Evolutionary conservation across 2,113 vertebrate genomes (phyloP).

Genomic region (Nycticryphes semicollaris): DNA sequence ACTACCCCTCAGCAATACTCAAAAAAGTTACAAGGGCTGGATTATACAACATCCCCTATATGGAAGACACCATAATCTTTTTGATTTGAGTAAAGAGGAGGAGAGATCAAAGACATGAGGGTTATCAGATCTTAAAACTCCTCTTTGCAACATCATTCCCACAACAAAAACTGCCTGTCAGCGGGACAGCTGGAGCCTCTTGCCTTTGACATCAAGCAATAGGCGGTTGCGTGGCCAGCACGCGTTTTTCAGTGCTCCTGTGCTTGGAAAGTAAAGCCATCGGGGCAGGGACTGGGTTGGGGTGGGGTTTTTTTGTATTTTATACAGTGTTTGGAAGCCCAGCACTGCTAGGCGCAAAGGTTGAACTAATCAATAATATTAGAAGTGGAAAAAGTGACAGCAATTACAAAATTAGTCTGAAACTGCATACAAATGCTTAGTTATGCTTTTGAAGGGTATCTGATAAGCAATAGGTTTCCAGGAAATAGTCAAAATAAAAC

Average conservation of each 20-base stretch:
- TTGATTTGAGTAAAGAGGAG: neutral
- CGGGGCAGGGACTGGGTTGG: neutral
- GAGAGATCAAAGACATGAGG: neutral
- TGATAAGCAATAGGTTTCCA: neutral
- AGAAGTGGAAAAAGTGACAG: neutral
- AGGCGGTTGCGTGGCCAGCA: rapidly evolving
- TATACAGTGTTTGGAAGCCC: neutral
- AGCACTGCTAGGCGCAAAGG: neutral
- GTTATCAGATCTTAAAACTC: neutral
- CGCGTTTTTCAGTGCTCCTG: neutral
- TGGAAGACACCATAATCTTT: neutral
- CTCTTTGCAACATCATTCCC: neutral
- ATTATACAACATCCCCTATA: neutral
- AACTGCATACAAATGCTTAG: neutral
- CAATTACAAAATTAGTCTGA: neutral
- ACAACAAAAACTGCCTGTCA: neutral
- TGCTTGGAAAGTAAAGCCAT: neutral
- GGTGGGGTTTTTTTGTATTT: neutral
- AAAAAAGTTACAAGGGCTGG: neutral
- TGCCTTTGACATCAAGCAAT: neutral
- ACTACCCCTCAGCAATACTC: neutral
- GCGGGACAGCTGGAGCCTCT: neutral
- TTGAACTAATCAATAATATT: neutral
- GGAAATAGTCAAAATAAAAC: neutral
- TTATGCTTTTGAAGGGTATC: neutral